Evolutionary conservation across 2,113 vertebrate species (phyloP).

Genomic region (Oxyura jamaicensis): DNA sequence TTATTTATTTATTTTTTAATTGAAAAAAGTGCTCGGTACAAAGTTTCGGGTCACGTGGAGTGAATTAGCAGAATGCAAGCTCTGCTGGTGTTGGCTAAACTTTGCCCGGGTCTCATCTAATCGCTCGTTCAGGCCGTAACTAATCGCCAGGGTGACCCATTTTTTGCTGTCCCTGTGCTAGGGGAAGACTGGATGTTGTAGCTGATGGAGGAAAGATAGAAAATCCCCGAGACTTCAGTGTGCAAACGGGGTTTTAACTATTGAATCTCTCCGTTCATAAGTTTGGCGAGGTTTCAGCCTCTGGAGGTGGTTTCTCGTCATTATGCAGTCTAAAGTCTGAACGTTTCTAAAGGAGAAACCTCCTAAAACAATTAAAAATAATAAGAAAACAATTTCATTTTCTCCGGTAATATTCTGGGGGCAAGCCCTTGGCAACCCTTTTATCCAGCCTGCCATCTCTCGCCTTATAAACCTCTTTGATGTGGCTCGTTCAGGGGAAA

Average conservation of each 20-base stretch:
- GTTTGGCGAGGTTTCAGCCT: background rate
- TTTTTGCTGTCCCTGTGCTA: background rate
- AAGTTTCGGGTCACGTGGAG: background rate
- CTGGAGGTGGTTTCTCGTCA: background rate
- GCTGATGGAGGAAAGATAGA: background rate
- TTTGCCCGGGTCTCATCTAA: background rate
- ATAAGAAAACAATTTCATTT: background rate
- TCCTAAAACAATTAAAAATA: background rate
- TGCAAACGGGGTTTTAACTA: background rate
- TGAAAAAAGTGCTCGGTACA: background rate
- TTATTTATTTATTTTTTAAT: background rate
- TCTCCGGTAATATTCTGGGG: background rate
- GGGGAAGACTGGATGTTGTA: background rate
- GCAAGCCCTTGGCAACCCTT: background rate
- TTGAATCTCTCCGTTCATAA: rapidly evolving
- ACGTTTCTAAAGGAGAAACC: background rate
- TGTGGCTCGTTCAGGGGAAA: conserved; percentile 60
- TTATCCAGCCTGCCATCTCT: background rate
- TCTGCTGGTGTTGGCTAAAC: background rate
- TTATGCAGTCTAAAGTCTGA: rapidly evolving
- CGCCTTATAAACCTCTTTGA: conserved; percentile 16
- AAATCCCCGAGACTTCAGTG: rapidly evolving
- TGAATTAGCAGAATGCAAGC: background rate
- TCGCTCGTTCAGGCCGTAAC: background rate
- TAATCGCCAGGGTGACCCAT: too few relatives aligned